Conservation (phyloP, 2,888 invertebrate species). For the Protula sp. region DNA sequence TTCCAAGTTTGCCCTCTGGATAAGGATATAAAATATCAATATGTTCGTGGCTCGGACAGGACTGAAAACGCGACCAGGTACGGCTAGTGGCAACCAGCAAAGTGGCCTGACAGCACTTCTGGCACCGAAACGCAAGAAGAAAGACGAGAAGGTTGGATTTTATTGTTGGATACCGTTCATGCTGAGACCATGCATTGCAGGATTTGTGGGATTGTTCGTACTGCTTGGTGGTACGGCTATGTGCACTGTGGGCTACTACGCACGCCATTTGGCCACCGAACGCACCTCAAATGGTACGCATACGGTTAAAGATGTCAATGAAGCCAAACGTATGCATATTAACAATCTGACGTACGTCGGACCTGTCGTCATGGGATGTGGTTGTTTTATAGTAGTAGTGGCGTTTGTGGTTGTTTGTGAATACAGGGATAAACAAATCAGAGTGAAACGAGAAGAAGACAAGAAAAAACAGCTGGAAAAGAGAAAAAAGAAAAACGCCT, state of each 20-base stretch:
- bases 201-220: conserved; percentile 13
- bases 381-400: conserved; percentile 94
- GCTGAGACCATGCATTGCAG: conserved; percentile 17
- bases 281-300: background rate
- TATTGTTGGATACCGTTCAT: conserved; percentile 22
- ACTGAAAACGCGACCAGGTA: background rate
- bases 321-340: conserved; percentile 1
- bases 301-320: background rate
- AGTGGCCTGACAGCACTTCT: background rate
- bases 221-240: conserved; percentile 17
- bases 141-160: conserved; percentile 10
- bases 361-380: conserved; percentile 94
- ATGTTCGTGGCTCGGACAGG: background rate
- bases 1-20: background rate
- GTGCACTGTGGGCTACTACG: conserved; percentile 20
- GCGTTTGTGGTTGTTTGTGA: conserved; percentile 99
- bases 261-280: background rate
- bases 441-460: conserved; percentile 66
- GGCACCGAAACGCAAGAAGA: background rate
- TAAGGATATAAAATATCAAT: background rate
- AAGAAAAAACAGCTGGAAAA: conserved; percentile 3
- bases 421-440: conserved; percentile 85
- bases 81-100: background rate
- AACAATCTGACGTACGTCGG: conserved; percentile 79
- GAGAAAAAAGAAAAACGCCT: conserved; percentile 25